phyloP scores from a whole-genome alignment of 2,113 vertebrate genomes.

The Chaetorhynchus papuensis region DNA sequence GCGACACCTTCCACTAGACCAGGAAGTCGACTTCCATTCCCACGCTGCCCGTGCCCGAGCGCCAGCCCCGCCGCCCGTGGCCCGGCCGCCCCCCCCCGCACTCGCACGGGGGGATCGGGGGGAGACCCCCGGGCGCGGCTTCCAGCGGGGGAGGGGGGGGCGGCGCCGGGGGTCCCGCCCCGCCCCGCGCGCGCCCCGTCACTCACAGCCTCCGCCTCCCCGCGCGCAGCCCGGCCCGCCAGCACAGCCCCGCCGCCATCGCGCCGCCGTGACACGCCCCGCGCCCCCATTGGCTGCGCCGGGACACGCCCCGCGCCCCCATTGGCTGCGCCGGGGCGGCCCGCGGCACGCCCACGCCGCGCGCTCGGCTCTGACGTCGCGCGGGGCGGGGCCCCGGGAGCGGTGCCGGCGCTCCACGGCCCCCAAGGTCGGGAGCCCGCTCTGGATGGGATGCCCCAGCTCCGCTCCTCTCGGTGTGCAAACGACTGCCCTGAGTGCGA shows the following conservation, averaged over 20 bases:
- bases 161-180: background rate
- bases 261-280: background rate
- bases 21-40: background rate
- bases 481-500: fast-evolving
- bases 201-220: background rate
- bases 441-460: fast-evolving
- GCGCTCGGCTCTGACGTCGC: background rate
- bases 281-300: background rate
- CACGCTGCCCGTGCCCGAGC: background rate
- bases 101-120: fast-evolving
- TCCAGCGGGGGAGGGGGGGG: background rate
- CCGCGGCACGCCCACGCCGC: background rate
- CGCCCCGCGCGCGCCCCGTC: background rate
- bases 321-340: background rate
- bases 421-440: fast-evolving
- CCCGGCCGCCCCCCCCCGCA: background rate
- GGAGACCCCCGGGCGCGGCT: too few species aligned
- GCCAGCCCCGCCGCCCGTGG: background rate
- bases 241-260: background rate
- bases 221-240: background rate
- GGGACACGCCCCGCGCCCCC: background rate
- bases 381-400: fast-evolving
- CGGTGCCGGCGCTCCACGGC: fast-evolving
- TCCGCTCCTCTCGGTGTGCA: fast-evolving
- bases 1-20: background rate